phyloP scores from a whole-genome alignment of 2,797 vertebrate genomes.

The Pagetopsis macropterus region DNA sequence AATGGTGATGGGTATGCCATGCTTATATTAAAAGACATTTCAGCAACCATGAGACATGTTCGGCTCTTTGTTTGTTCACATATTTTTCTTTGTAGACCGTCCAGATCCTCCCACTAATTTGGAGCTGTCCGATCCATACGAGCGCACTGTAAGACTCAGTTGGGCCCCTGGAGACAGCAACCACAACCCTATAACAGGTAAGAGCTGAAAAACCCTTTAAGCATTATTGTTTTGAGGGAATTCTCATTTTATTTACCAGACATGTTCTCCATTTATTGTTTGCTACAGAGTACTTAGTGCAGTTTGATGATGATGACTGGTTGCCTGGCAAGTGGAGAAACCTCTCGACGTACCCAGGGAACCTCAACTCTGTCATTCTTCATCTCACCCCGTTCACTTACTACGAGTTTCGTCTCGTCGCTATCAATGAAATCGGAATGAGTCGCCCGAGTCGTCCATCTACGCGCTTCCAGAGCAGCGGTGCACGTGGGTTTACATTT shows the following conservation, averaged over 20 bases:
- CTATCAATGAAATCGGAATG: conserved; percentile 91
- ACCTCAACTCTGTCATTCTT: conserved; percentile 90
- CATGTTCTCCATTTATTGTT: conserved; percentile 2
- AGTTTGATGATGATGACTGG: conserved; percentile 94
- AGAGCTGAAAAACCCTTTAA: not conserved
- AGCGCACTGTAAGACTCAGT: conserved; percentile 90
- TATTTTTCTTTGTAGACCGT: conserved; percentile 81
- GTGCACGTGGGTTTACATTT: conserved; percentile 87
- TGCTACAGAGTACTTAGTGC: conserved; percentile 89
- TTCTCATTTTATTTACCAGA: not conserved
- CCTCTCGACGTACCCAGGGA: conserved; percentile 91
- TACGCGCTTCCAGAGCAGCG: conserved; percentile 90
- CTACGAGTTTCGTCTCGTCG: conserved; percentile 94
- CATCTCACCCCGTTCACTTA: conserved; percentile 92
- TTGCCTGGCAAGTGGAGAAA: conserved; percentile 92
- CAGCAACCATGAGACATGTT: not conserved
- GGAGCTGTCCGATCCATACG: conserved; percentile 91
- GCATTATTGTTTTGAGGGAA: not conserved
- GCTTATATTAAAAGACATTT: conserved; percentile 4
- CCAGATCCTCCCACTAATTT: conserved; percentile 91
- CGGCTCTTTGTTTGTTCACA: conserved; percentile 17
- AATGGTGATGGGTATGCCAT: conserved; percentile 90
- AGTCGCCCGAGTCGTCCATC: conserved; percentile 93
- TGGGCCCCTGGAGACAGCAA: conserved; percentile 94
- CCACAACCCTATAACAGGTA: conserved; percentile 95